These are phyloP conservation scores for Fragum fragum DNA, from an alignment of 2,888 invertebrate species.

Conservation along the genomic window DNA sequence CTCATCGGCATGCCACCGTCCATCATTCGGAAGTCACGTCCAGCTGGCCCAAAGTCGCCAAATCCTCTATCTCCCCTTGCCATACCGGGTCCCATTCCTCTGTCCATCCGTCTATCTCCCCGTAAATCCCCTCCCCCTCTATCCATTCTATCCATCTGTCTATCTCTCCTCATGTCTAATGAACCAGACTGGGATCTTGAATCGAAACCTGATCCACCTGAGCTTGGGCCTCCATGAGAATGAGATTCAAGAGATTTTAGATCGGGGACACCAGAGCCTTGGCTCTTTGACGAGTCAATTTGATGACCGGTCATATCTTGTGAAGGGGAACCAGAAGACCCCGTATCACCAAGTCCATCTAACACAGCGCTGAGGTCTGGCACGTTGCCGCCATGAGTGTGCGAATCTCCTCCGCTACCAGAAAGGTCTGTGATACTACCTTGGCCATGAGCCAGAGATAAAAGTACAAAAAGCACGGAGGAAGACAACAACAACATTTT, in stretches of 20 bases:
- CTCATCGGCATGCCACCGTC: not conserved
- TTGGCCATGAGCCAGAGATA: constrained; percentile 21
- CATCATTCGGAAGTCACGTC: constrained; percentile 3
- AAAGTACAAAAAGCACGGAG: constrained; percentile 27
- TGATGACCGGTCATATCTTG: not conserved
- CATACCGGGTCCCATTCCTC: constrained; percentile 21
- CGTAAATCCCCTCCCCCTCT: not conserved
- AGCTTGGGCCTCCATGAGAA: not conserved
- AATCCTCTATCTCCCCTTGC: not conserved
- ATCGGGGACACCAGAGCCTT: not conserved
- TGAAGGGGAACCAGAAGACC: not conserved
- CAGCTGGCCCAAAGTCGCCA: constrained; percentile 4
- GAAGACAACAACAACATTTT: constrained; percentile 13
- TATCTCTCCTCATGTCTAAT: not conserved
- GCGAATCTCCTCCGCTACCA: not conserved
- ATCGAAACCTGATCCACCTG: not conserved
- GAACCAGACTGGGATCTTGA: not conserved
- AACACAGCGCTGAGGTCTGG: constrained; percentile 24
- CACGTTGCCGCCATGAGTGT: constrained; percentile 18
- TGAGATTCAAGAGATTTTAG: not conserved
- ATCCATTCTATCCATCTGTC: not conserved
- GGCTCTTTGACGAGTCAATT: not conserved
- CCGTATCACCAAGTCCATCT: not conserved
- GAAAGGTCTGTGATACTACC: not conserved
- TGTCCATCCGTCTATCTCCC: not conserved